Evolutionary conservation across 2,797 vertebrate species (phyloP), one percentile per base, ranked within the genome.

Genomic region (Dromococcyx pavoninus): DNA sequence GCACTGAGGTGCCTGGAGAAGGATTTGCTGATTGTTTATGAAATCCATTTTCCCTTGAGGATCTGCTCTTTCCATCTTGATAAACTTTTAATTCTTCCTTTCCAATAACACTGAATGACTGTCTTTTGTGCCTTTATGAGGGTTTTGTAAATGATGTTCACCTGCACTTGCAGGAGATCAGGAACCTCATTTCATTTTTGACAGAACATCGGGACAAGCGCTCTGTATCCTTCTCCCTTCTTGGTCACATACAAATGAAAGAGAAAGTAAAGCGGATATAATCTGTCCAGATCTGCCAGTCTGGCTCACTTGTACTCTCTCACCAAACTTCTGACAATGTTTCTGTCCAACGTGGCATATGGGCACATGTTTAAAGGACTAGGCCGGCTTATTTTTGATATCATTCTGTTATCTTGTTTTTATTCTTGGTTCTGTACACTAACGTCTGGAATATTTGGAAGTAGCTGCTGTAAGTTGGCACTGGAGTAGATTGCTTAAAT

Each of bases 31-130:
- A 89, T 90, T 94, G 91, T 84, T 86, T 83, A 57, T 88, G 89
- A 91, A 95, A 96, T 84, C 89, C 89, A 23, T 86, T 88, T 88
- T 96, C 94, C 94, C 88, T 85, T 32, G 73, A 95, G 92, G 91
- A 95, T 92, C 95, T 94, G 81, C 91, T 97, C 94, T 94, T 96
- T 91, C 91, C 43, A 24, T 91, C 91, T 94, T 92, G 92, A 97
- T 95, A 94, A 96, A 97, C 96, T 96, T 95, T 80, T 95, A 93
- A 96, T 97, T 93, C 78, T 82, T 70, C 79, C 87, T 91, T 91
- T 90, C 77, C 56, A 84, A 48, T 86, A 84, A 76, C 27, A 56
- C 53, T 0, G 1, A 78, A 79, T 60, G 77, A 58, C 71, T 53
- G 73, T 27, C 61, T 62, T 74, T 66, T 83, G 22, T 62, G 62